phyloP scores from a whole-genome alignment of 2,113 vertebrate species.

The Ictalurus furcatus region DNA sequence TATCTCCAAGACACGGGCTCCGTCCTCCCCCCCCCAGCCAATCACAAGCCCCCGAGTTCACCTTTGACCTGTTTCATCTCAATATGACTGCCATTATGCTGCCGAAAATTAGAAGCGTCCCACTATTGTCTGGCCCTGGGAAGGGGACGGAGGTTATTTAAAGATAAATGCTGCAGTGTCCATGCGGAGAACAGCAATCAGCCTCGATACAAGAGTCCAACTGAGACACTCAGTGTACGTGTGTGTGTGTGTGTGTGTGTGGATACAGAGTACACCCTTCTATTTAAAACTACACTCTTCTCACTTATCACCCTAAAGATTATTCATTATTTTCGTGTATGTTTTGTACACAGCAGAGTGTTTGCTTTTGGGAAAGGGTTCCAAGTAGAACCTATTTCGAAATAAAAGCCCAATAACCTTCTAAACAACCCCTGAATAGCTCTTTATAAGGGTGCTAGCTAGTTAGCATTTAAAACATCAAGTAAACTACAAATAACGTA shows the following conservation, averaged over 20 bases:
- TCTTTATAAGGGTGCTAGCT: not conserved
- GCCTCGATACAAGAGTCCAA: slow-evolving; percentile 47
- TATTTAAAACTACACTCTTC: not conserved
- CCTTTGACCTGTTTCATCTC: slow-evolving; percentile 81
- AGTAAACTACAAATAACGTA: not conserved
- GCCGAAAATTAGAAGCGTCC: slow-evolving; percentile 79
- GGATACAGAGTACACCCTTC: slow-evolving; percentile 35
- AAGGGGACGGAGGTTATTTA: slow-evolving; percentile 69
- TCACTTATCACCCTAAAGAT: not conserved
- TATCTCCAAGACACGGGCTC: slow-evolving; percentile 57
- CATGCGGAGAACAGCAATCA: slow-evolving; percentile 67
- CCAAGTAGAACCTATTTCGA: not conserved
- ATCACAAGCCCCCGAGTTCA: slow-evolving; percentile 73
- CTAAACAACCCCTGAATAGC: not conserved
- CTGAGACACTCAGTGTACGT: slow-evolving; percentile 47
- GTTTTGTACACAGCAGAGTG: too few species aligned
- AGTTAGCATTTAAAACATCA: not conserved
- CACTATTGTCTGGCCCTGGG: slow-evolving; percentile 74
- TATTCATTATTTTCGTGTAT: not conserved
- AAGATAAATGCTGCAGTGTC: slow-evolving; percentile 72
- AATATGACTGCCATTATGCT: slow-evolving; percentile 80
- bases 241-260: slow-evolving; percentile 40
- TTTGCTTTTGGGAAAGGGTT: not conserved
- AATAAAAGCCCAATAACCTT: not conserved
- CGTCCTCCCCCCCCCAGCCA: slow-evolving; percentile 66